These are phyloP conservation scores for Eustalomyia histrio DNA, from an alignment of 2,888 invertebrate genomes.

Conservation along the genomic window DNA sequence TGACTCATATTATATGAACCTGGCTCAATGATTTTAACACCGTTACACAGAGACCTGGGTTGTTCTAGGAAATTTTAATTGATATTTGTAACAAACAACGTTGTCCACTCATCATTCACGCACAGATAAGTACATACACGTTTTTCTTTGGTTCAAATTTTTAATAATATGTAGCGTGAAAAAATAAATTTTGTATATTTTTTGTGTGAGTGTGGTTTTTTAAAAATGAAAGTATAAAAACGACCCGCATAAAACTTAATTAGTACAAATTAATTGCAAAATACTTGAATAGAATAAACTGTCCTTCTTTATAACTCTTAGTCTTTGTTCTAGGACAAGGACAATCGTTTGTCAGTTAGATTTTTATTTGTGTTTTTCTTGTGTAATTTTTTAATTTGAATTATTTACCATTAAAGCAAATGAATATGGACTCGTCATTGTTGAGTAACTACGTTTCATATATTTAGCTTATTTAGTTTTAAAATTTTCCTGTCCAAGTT, in stretches of 20 bases:
- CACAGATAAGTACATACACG: slow-evolving; percentile 24
- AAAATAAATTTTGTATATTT: slow-evolving; percentile 16
- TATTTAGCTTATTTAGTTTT: slow-evolving; percentile 23
- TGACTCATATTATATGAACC: too few species aligned
- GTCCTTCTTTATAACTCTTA: background rate
- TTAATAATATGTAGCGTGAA: slow-evolving; percentile 27
- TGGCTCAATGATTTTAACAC: too few species aligned
- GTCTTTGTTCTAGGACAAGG: background rate
- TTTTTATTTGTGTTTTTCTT: background rate
- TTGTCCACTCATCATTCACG: slow-evolving; percentile 23
- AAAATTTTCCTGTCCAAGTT: background rate
- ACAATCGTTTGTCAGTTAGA: background rate
- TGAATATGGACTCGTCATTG: slow-evolving; percentile 24
- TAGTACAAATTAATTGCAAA: slow-evolving; percentile 48
- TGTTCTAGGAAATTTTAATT: slow-evolving; percentile 19
- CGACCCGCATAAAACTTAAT: slow-evolving; percentile 36
- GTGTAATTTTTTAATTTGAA: slow-evolving; percentile 47
- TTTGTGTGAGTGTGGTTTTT: slow-evolving; percentile 1
- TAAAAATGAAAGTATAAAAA: background rate
- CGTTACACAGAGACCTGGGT: too few species aligned
- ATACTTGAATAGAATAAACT: background rate
- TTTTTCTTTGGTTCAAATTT: background rate
- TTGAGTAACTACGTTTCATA: slow-evolving; percentile 13
- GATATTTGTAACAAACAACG: slow-evolving; percentile 21
- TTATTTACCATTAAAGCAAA: slow-evolving; percentile 54